Percentiles rank a stretch among this genome's conserved stretches.
phyloP scores from a whole-genome alignment of 2,888 invertebrate genomes.

The Calliscelio sp. region DNA sequence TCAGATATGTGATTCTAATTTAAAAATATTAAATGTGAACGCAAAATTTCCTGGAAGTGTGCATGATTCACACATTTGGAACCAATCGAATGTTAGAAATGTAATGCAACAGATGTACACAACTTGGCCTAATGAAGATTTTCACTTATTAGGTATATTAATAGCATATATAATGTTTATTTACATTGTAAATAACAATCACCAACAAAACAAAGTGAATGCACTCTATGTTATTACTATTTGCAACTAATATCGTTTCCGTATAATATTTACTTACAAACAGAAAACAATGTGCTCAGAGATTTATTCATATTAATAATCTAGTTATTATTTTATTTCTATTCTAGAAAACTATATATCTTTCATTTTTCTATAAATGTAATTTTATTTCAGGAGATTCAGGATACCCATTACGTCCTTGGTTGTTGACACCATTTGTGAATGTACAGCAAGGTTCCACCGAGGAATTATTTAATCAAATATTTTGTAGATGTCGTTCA shows the following conservation, averaged over 20 bases:
- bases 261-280: too few species aligned
- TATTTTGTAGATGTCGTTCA: not conserved
- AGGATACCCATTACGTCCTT: constrained; percentile 12
- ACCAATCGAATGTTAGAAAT: not conserved
- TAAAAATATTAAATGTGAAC: constrained; percentile 1
- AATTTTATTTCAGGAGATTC: constrained; percentile 13
- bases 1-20: not conserved
- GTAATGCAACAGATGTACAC: not conserved
- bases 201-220: too few species aligned
- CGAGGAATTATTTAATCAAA: not conserved
- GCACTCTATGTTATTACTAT: too few species aligned
- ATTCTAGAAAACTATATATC: too few species aligned
- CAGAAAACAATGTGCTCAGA: too few species aligned
- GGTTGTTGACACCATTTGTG: not conserved
- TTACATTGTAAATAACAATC: too few species aligned
- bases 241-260: too few species aligned
- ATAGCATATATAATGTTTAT: too few species aligned
- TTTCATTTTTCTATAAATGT: too few species aligned
- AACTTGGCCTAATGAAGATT: not conserved
- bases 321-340: too few species aligned
- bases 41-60: not conserved
- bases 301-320: too few species aligned
- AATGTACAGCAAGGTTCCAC: not conserved
- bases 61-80: not conserved
- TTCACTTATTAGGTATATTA: constrained; percentile 1